phyloP scores from a whole-genome alignment of 2,113 vertebrate species.

The Dasypus novemcinctus region DNA sequence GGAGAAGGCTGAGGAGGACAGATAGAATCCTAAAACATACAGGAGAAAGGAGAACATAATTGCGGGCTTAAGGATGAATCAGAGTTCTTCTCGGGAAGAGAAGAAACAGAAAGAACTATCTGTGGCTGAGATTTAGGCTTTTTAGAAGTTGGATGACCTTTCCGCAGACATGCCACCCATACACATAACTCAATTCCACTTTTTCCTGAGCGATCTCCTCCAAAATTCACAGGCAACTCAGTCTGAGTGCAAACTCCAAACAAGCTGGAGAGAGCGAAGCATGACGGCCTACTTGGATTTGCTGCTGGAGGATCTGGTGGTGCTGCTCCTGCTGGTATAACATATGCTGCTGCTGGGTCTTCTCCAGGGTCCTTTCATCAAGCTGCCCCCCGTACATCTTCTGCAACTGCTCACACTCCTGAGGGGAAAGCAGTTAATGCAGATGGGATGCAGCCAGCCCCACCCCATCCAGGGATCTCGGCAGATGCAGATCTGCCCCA shows the following conservation, averaged over 20 bases:
- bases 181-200: not conserved
- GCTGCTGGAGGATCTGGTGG: constrained; percentile 93
- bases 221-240: not conserved
- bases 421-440: constrained; percentile 26
- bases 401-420: constrained; percentile 99
- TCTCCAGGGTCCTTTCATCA: constrained; percentile 93
- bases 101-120: constrained; percentile 58
- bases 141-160: not conserved
- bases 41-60: not conserved
- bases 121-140: not conserved
- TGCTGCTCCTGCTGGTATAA: constrained; percentile 98
- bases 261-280: not conserved
- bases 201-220: constrained; percentile 19
- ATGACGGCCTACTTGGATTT: constrained; percentile 89
- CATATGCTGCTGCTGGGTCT: constrained; percentile 98
- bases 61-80: not conserved
- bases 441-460: not conserved
- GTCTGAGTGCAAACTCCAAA: not conserved
- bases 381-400: constrained; percentile 96
- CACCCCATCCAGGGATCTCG: not conserved
- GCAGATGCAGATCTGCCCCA: constrained; percentile 15
- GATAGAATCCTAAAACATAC: constrained; percentile 82
- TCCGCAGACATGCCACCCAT: not conserved
- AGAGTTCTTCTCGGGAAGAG: not conserved
- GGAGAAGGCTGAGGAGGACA: constrained; percentile 86